These are phyloP conservation scores for Uropsilus gracilis DNA, from an alignment of 2,113 vertebrate genomes.

Conservation along the genomic window DNA sequence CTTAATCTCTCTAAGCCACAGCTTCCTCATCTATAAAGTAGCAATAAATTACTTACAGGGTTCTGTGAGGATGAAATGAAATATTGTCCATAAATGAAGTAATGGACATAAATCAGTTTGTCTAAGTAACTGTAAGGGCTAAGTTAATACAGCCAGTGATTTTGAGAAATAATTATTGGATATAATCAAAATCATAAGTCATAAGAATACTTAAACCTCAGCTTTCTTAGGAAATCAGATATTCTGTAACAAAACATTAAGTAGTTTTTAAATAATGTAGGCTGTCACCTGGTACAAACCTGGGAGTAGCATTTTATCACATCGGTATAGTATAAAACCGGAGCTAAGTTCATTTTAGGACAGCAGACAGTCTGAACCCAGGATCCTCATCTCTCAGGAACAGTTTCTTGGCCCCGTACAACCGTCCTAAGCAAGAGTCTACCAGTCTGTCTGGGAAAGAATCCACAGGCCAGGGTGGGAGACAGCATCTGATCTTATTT, in stretches of 20 bases:
- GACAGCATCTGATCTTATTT: slow-evolving; percentile 10
- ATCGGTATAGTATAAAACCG: background rate
- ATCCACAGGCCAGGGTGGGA: background rate
- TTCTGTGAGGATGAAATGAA: background rate
- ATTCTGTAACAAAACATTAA: background rate
- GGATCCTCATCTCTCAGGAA: background rate
- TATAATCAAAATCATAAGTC: background rate
- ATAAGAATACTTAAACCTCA: background rate
- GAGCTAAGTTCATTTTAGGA: background rate
- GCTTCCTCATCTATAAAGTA: slow-evolving; percentile 28
- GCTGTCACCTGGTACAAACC: background rate
- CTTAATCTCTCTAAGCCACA: slow-evolving; percentile 55
- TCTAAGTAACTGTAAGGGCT: background rate
- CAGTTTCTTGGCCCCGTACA: background rate
- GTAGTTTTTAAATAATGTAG: slow-evolving; percentile 8
- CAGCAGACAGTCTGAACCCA: background rate
- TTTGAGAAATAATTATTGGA: background rate
- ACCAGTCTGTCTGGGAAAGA: background rate
- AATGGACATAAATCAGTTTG: background rate
- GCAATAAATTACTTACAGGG: background rate
- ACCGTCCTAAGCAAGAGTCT: background rate
- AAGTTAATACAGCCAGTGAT: background rate
- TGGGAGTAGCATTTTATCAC: background rate
- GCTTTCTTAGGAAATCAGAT: background rate
- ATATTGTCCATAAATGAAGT: background rate